Conservation (phyloP, 2,113 vertebrate genomes). For the Sula dactylatra region DNA sequence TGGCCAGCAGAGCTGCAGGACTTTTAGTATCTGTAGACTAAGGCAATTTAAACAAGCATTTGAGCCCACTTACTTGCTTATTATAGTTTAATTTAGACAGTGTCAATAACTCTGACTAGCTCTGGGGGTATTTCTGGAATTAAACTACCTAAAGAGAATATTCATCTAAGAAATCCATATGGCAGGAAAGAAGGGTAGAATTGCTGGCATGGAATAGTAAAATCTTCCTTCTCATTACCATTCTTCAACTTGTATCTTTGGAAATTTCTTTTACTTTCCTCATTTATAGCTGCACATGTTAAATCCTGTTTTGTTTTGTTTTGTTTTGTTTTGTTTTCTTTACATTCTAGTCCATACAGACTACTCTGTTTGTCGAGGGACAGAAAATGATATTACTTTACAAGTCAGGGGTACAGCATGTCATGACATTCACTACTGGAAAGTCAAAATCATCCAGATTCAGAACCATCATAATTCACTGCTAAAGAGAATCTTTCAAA, state of each 20-base stretch:
- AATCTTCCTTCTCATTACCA: background rate
- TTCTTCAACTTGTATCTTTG: background rate
- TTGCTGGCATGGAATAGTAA: background rate
- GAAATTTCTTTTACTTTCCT: background rate
- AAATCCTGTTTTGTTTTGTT: background rate
- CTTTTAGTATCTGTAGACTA: background rate
- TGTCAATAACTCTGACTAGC: conserved; percentile 39
- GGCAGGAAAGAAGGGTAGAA: background rate
- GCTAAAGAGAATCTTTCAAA: conserved; percentile 10
- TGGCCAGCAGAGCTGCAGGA: background rate
- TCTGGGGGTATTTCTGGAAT: conserved; percentile 32
- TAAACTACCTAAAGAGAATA: conserved; percentile 29
- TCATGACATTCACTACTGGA: conserved; percentile 6
- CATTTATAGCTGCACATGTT: background rate
- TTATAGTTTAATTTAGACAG: conserved; percentile 41
- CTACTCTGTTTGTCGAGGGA: background rate
- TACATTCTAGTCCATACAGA: background rate
- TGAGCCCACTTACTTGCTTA: conserved; percentile 23
- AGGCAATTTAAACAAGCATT: background rate
- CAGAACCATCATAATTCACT: conserved; percentile 33
- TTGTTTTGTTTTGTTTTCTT: background rate
- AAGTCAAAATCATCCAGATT: conserved; percentile 39
- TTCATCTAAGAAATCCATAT: conserved; percentile 33
- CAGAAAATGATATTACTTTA: background rate
- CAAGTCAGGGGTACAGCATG: background rate